Evolutionary conservation across 2,113 vertebrate genomes (phyloP).

Genomic region (Apaloderma vittatum): DNA sequence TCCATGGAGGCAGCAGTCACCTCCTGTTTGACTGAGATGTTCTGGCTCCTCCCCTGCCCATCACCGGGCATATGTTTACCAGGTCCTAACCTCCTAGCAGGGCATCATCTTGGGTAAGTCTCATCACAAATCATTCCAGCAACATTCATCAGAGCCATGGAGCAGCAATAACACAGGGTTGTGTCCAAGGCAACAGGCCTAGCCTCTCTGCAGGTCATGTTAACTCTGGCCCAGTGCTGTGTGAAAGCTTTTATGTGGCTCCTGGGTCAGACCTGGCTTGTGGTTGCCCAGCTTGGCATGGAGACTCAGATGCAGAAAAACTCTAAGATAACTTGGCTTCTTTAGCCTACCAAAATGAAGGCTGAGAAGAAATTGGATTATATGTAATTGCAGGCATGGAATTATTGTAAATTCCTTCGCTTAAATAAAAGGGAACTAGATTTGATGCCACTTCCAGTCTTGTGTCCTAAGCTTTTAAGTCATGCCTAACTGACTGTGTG

Average conservation of each 20-base stretch:
- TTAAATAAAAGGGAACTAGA: conserved; percentile 12
- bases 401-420: conserved; percentile 32
- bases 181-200: not conserved
- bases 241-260: not conserved
- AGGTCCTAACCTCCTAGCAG: not conserved
- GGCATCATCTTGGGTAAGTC: not conserved
- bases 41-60: not conserved
- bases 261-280: not conserved
- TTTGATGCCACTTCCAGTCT: not conserved
- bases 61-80: not conserved
- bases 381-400: conserved; percentile 11
- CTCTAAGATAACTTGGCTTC: not conserved
- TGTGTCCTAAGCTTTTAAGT: not conserved
- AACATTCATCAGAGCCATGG: not conserved
- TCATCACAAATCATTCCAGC: not conserved
- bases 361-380: conserved; percentile 17
- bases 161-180: not conserved
- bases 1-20: not conserved
- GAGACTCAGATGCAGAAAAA: not conserved
- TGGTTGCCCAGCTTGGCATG: not conserved
- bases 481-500: not conserved
- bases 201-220: not conserved
- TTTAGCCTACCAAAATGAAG: conserved; percentile 34
- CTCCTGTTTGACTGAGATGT: not conserved
- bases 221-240: not conserved